Evolutionary conservation across 2,113 vertebrate genomes (phyloP), one percentile per base, ranked within the genome.

Genomic region (Syngnathus floridae): DNA sequence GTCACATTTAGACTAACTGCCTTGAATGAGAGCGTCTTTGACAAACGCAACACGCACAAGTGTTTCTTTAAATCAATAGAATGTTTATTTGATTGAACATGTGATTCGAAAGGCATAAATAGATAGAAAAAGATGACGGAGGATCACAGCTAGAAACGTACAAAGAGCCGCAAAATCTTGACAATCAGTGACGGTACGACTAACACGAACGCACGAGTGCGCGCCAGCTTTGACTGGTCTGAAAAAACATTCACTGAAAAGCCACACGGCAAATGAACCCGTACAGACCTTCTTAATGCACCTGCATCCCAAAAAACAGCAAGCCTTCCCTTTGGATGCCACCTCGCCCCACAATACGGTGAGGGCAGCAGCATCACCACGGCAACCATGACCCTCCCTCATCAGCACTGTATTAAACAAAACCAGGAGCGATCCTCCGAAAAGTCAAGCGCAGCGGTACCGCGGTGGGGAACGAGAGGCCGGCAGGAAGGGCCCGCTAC

Each of bases 81-180:
- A 35, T 72, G 66, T 88, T 88, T 84, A 86, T 83, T 88, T 76
- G 55, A 81, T 79, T 82, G 75, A 16, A 74, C 81, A 84, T 80
- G 70, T 77, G 81, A 84, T 85, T 80, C 75, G 83, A 86, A 87
- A 84, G 74, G 76, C 78, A 80, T 82, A 78, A 82, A 66, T 65
- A 84, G 85, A 86, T 61, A 61, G 80, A 88, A 85, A 89, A 56
- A 86, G 51, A 71, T 69, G 77, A 88, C 67, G 77, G 60, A 79
- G 81, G 80, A 85, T 62, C 64, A 77, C 79, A 75, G 40, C 66
- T 87, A 85, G 78, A 84, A 87, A 87, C 83, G 73, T 86, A 87
- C 79, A 88, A 88, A 89, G 75, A 85, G 71, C 82, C 67, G 69
- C 65, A 70, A 67, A 76, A 69, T 84, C 65, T 86, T 83, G 83